Percentiles rank a stretch among this genome's conserved stretches.
Evolutionary conservation across 2,797 vertebrate species (phyloP).

Genomic region (Setipinna tenuifilis): DNA sequence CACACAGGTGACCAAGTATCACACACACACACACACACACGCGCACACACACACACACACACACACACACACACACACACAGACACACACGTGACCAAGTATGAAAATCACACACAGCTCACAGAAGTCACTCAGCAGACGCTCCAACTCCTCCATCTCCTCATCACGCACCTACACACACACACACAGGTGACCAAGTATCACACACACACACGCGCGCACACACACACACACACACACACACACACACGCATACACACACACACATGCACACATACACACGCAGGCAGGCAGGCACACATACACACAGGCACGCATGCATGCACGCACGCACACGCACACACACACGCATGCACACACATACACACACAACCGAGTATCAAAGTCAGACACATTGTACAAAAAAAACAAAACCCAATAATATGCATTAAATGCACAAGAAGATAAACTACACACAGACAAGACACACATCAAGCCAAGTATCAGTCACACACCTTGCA

Average conservation of each 20-base stretch:
- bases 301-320: background rate
- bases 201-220: too few relatives aligned
- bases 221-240: too few relatives aligned
- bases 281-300: too few relatives aligned
- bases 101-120: too few relatives aligned
- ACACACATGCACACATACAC: too few relatives aligned
- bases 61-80: constrained; percentile 15
- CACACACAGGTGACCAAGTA: too few relatives aligned
- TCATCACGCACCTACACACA: constrained; percentile 89
- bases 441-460: background rate
- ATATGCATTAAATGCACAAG: background rate
- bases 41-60: background rate
- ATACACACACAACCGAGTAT: background rate
- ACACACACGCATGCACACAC: constrained; percentile 20
- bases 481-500: too few relatives aligned
- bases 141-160: constrained; percentile 92
- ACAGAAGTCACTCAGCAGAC: constrained; percentile 83
- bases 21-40: constrained; percentile 83
- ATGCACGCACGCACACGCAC: background rate
- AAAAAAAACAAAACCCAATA: background rate
- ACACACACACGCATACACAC: too few relatives aligned
- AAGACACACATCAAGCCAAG: background rate
- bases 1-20: background rate
- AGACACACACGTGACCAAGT: too few relatives aligned
- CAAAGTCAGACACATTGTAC: background rate